A percentile compares a stretch with the other conserved stretches of the same genome.
phyloP scores from a whole-genome alignment of 2,113 vertebrate genomes.

The Silurus meridionalis region DNA sequence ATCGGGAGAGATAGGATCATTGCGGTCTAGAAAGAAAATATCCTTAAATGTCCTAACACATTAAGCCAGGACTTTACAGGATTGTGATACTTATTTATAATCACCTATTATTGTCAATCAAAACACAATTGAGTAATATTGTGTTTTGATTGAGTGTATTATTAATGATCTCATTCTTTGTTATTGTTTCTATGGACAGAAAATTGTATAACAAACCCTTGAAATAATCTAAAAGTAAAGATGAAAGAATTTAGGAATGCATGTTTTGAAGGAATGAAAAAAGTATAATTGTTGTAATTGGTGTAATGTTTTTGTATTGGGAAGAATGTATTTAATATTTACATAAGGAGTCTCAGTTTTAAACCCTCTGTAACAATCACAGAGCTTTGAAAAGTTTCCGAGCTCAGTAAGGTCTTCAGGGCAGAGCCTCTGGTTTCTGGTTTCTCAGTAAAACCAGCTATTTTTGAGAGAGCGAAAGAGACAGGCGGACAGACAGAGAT shows the following conservation, averaged over 20 bases:
- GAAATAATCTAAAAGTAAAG: not conserved
- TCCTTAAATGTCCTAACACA: not conserved
- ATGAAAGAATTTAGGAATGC: not conserved
- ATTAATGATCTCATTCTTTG: not conserved
- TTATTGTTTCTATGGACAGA: not conserved
- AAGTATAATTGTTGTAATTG: not conserved
- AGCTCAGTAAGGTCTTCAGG: not conserved
- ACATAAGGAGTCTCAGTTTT: not conserved
- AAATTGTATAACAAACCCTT: not conserved
- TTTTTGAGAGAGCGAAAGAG: not conserved
- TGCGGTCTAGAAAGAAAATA: slow-evolving; percentile 55
- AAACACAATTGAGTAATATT: too few relatives aligned
- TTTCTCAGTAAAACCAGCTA: not conserved
- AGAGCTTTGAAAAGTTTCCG: not conserved
- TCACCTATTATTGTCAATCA: not conserved
- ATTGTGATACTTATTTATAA: not conserved
- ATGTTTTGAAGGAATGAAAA: not conserved
- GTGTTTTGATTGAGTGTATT: too few relatives aligned
- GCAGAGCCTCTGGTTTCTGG: not conserved
- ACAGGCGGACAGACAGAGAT: too few relatives aligned
- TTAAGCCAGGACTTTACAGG: not conserved
- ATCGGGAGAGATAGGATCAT: slow-evolving; percentile 47
- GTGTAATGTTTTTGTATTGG: not conserved
- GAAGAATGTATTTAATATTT: not conserved
- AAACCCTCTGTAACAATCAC: not conserved